Base-by-base conservation (phyloP, 2,888 invertebrate genomes). In the Mythimna impura region DNA sequence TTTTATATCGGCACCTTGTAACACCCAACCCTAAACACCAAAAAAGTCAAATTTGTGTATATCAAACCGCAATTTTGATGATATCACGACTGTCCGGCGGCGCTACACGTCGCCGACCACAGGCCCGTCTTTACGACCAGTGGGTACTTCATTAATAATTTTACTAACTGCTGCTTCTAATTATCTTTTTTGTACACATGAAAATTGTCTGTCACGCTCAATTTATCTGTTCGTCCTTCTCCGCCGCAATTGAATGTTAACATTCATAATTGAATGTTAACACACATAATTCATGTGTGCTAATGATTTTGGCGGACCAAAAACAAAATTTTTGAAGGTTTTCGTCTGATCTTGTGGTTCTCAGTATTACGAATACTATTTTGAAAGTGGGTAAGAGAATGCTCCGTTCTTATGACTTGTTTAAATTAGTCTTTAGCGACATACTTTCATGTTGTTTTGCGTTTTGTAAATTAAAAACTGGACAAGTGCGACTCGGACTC, bases 41-140 rank as follows among this genome's bases (percentile, higher is more conserved):
- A 74, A 77, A 73, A 50, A 75, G 71, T 30, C 70, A 78, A 76
- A 83, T 80, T 82, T 76, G 80, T 72, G 81, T 76, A 76, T 80
- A 83, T 84, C 84, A 86, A 78, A 79, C 63, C 77, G 82, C 81
- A 82, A 87, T 89, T 89, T 89, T 85, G 73, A 83, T 85, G 85
- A 87, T 88, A 89, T 86, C 86, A 86, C 73, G 85, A 84, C 84
- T 78, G 82, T 80, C 78, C 76, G 76, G 73, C 84, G 87, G 89
- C 63, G 86, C 82, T 85, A 88, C 87, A 89, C 90, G 84, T 89
- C 87, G 90, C 34, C 80, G 86, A 65, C 69, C 80, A 82, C 86
- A 60, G 52, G 61, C 75, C 62, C 74, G 80, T 85, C 82, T 84
- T 84, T 84, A 88, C 50, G 58, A 73, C 71, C 73, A 75, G 71